A percentile compares a stretch with the other conserved stretches of the same genome.
Conservation (phyloP, 2,113 vertebrate species). For the Cavia aperea region DNA sequence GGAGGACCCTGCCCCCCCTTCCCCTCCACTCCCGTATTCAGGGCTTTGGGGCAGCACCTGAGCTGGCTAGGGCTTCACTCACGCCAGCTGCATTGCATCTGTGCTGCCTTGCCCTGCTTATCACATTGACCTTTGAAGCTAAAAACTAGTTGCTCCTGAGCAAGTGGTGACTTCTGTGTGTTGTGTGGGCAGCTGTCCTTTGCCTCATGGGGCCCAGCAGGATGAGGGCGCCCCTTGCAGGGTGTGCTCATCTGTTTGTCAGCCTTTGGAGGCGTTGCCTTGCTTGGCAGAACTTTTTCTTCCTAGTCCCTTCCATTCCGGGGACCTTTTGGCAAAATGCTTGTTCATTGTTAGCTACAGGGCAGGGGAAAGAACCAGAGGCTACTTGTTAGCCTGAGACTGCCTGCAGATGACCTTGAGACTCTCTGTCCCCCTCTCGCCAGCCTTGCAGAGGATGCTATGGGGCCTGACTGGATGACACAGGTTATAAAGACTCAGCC, state of each 20-base stretch:
- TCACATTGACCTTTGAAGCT: slow-evolving; percentile 38
- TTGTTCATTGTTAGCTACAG: not conserved
- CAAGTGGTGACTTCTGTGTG: not conserved
- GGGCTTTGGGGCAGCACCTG: not conserved
- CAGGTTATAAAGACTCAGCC: not conserved
- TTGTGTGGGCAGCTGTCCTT: slow-evolving; percentile 37
- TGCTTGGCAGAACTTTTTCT: not conserved
- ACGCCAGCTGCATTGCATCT: not conserved
- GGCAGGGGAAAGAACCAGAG: not conserved
- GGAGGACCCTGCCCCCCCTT: too few species aligned
- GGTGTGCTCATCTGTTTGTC: not conserved
- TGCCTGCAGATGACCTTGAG: too few species aligned
- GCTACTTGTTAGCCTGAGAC: not conserved
- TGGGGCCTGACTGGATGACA: not conserved
- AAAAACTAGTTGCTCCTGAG: not conserved
- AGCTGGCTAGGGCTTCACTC: not conserved
- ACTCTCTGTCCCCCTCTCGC: not conserved
- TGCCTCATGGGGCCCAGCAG: not conserved
- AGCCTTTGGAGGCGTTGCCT: not conserved
- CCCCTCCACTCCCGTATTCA: not conserved
- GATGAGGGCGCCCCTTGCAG: not conserved
- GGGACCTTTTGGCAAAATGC: not conserved
- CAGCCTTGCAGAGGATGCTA: not conserved
- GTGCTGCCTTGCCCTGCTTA: not conserved
- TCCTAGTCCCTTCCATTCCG: not conserved